These are phyloP conservation scores for Diplosoma virens DNA, from an alignment of 23 tunicate genomes.

Conservation along the genomic window DNA sequence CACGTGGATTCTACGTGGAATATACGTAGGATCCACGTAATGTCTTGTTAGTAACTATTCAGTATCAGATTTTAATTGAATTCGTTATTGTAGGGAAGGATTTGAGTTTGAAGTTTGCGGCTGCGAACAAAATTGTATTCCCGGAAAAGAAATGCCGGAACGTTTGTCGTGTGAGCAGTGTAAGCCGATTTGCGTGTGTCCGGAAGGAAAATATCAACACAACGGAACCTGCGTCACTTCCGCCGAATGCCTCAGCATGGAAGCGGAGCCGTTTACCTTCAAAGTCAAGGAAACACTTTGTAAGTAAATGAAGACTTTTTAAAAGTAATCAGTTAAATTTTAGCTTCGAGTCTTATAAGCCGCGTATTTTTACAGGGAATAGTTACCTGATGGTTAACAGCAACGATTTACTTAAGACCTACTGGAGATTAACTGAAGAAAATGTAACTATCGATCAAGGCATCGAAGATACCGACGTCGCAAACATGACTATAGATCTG, in stretches of 20 bases:
- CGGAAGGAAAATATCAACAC: neutral
- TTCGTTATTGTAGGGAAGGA: neutral
- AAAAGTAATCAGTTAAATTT: neutral
- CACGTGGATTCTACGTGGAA: no score
- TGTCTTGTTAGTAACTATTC: no score
- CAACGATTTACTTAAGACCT: neutral
- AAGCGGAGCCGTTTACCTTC: neutral
- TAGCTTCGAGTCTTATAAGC: no score
- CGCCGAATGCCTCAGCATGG: neutral
- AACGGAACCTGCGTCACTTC: neutral
- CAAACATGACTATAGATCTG: no score
- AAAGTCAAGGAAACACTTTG: neutral
- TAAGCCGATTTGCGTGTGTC: neutral
- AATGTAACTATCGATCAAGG: neutral
- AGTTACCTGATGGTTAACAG: neutral
- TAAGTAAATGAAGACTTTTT: neutral
- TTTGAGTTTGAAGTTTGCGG: neutral
- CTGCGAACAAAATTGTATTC: neutral
- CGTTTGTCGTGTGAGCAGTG: neutral
- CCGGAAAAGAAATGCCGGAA: neutral
- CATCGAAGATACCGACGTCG: neutral
- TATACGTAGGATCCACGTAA: no score
- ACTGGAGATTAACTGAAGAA: neutral
- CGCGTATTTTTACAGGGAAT: conserved; percentile 6
- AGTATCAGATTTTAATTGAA: no score